Conservation (phyloP, 1,140 invertebrate species). For the Chironomus striatipennis region DNA sequence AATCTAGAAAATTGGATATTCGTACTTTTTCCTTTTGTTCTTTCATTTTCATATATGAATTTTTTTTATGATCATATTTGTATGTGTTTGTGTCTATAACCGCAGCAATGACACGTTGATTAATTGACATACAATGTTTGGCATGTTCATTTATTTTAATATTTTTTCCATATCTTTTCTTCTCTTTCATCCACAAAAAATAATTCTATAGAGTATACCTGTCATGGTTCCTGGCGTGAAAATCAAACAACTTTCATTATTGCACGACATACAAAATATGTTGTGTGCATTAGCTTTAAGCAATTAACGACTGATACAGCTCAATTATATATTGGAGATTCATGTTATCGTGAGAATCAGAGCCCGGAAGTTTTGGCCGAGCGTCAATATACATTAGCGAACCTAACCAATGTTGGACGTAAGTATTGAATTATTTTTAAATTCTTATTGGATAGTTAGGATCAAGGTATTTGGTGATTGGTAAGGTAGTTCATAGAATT, state of each 20-base stretch:
- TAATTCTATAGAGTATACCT: slow-evolving; percentile 60
- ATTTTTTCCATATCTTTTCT: background rate
- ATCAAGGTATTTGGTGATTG: no score
- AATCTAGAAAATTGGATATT: background rate
- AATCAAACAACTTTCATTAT: slow-evolving; percentile 65
- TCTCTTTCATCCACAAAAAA: background rate
- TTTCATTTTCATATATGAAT: background rate
- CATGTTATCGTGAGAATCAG: slow-evolving; percentile 36
- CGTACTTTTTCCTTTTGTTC: background rate
- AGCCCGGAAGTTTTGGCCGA: slow-evolving; percentile 30
- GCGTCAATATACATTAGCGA: slow-evolving; percentile 39
- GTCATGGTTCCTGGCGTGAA: slow-evolving; percentile 72
- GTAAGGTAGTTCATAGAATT: no score
- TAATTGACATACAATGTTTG: background rate
- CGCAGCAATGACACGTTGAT: background rate
- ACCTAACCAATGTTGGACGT: slow-evolving; percentile 35
- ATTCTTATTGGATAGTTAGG: no score
- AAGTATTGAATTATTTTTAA: background rate
- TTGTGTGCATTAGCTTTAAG: slow-evolving; percentile 38
- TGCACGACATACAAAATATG: slow-evolving; percentile 49
- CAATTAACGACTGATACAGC: slow-evolving; percentile 32
- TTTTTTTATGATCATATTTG: background rate
- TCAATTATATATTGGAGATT: slow-evolving; percentile 33
- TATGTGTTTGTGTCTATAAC: background rate
- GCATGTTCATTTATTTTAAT: background rate